Conservation (phyloP, 2,797 vertebrate species). For the Sebastes nivosus region DNA sequence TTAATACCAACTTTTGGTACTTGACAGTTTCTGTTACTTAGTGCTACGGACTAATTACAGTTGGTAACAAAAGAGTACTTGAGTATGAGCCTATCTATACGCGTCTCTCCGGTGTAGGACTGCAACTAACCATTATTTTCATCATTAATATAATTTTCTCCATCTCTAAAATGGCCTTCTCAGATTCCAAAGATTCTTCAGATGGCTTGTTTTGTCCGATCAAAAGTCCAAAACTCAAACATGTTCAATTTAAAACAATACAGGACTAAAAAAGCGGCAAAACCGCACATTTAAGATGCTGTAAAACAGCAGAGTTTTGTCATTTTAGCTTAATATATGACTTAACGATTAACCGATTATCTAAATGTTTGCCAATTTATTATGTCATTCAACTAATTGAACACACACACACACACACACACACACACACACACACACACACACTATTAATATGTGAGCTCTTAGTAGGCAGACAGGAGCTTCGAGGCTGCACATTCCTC, state of each 20-base stretch:
- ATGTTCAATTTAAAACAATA: neutral
- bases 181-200: neutral
- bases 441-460: conserved; percentile 39
- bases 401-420: neutral
- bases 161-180: neutral
- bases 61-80: neutral
- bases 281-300: neutral
- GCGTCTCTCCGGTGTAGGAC: neutral
- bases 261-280: neutral
- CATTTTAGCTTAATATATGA: neutral
- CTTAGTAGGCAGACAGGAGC: conserved; percentile 67
- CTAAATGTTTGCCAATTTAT: neutral
- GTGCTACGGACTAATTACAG: neutral
- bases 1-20: neutral
- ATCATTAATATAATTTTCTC: neutral
- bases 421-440: neutral
- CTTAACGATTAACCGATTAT: neutral
- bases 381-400: neutral
- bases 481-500: conserved; percentile 78
- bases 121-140: neutral
- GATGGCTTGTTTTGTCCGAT: neutral
- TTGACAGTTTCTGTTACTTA: neutral
- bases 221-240: neutral
- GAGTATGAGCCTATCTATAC: neutral
- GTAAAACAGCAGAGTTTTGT: neutral